phyloP scores from a whole-genome alignment of 2,888 invertebrate species.

The Orthosia gracilis region DNA sequence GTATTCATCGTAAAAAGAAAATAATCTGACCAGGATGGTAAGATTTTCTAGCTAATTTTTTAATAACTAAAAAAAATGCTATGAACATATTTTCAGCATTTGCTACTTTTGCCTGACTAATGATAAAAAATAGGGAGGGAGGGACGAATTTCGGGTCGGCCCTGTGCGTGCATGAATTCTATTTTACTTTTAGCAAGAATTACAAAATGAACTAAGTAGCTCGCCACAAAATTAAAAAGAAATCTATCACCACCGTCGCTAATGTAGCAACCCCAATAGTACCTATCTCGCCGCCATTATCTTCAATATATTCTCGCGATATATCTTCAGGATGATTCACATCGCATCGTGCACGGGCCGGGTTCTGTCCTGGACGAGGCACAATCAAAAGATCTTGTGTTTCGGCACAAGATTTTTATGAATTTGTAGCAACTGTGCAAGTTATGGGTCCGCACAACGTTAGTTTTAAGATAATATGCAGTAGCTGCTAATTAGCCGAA shows the following conservation, averaged over 20 bases:
- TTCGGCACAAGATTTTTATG: not conserved
- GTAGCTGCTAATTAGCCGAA: not conserved
- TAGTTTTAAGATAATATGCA: too few species aligned
- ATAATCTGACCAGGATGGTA: too few species aligned
- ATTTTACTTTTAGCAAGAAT: too few species aligned
- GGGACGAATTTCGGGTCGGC: too few species aligned
- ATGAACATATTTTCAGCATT: too few species aligned
- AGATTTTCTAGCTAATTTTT: too few species aligned
- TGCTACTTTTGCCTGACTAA: too few species aligned
- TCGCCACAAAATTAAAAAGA: constrained; percentile 13
- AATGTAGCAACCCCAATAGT: not conserved
- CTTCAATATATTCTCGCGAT: constrained; percentile 41
- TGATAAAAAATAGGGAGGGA: too few species aligned
- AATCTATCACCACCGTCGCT: not conserved
- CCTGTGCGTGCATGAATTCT: too few species aligned
- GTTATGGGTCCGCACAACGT: not conserved
- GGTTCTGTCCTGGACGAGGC: constrained; percentile 8
- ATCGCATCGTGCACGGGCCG: not conserved
- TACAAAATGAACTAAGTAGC: constrained; percentile 1
- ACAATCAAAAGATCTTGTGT: constrained; percentile 18
- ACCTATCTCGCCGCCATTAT: constrained; percentile 12
- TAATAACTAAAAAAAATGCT: too few species aligned
- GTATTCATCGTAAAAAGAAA: too few species aligned
- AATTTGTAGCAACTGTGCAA: constrained; percentile 11
- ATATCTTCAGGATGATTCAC: constrained; percentile 41